Conservation (phyloP, 2,888 invertebrate genomes). For the Dione vanillae region DNA sequence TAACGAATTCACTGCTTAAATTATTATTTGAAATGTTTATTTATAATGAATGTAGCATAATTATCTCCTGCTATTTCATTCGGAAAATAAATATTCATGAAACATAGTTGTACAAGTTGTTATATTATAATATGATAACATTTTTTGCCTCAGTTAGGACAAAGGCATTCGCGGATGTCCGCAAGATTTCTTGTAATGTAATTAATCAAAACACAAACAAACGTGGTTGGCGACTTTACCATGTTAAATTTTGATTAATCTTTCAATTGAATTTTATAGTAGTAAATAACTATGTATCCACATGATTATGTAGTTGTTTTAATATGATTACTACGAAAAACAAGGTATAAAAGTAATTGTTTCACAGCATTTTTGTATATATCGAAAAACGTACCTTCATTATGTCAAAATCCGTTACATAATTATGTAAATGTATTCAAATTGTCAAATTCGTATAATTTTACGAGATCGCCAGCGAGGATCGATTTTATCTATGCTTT, state of each 20-base stretch:
- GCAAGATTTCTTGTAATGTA: constrained; percentile 2
- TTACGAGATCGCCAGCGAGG: constrained; percentile 4
- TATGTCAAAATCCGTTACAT: neutral
- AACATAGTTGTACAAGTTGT: constrained; percentile 20
- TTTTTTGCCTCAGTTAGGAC: constrained; percentile 18
- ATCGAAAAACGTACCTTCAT: neutral
- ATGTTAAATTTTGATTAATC: no score
- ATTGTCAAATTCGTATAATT: no score
- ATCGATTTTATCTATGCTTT: constrained; percentile 10
- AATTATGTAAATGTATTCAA: neutral
- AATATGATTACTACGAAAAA: neutral
- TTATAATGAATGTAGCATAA: neutral
- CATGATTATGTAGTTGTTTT: no score
- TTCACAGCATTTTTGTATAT: no score
- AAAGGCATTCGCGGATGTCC: constrained; percentile 24
- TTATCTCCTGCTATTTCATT: constrained; percentile 10
- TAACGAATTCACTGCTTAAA: neutral
- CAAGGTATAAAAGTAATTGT: no score
- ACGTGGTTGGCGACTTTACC: no score
- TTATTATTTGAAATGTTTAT: constrained; percentile 8
- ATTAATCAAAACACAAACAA: constrained; percentile 7
- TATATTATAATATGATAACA: constrained; percentile 6
- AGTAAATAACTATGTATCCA: neutral
- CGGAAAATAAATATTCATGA: constrained; percentile 9
- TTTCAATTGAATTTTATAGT: no score